Evolutionary conservation across 2,888 invertebrate species (phyloP).

Genomic region (Protodeltote pygarga): DNA sequence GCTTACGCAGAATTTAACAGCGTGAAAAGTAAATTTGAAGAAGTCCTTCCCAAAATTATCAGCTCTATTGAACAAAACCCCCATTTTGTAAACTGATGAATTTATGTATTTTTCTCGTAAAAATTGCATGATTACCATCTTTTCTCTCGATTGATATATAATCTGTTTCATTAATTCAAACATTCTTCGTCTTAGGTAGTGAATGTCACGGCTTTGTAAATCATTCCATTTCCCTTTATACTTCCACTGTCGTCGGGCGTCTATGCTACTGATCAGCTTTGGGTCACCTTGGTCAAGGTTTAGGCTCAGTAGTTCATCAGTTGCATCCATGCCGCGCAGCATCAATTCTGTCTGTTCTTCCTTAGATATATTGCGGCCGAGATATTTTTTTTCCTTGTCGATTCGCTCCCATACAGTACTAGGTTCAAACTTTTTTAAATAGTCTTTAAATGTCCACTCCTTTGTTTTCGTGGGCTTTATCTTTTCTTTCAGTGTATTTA

Average conservation of each 20-base stretch:
- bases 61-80: conserved; percentile 63
- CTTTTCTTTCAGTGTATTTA: no score
- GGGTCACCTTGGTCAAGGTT: conserved; percentile 46
- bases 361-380: conserved; percentile 31
- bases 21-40: conserved; percentile 40
- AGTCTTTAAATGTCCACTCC: conserved; percentile 39
- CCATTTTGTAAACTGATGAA: conserved; percentile 67
- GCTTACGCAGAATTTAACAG: conserved; percentile 43
- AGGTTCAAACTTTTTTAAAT: conserved; percentile 53
- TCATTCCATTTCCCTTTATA: no score
- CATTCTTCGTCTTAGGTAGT: conserved; percentile 50
- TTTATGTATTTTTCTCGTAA: conserved; percentile 47
- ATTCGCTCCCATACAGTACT: conserved; percentile 54
- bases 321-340: conserved; percentile 54
- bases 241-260: conserved; percentile 51
- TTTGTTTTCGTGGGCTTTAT: conserved; percentile 11
- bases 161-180: conserved; percentile 68
- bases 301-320: conserved; percentile 59
- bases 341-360: conserved; percentile 53
- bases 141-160: conserved; percentile 65
- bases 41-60: conserved; percentile 60
- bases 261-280: conserved; percentile 38
- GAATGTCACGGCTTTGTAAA: no score
- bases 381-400: conserved; percentile 44
- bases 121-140: conserved; percentile 65